Evolutionary conservation across 2,797 vertebrate genomes (phyloP), one percentile per base, ranked within the genome.

Genomic region (Acomys russatus): DNA sequence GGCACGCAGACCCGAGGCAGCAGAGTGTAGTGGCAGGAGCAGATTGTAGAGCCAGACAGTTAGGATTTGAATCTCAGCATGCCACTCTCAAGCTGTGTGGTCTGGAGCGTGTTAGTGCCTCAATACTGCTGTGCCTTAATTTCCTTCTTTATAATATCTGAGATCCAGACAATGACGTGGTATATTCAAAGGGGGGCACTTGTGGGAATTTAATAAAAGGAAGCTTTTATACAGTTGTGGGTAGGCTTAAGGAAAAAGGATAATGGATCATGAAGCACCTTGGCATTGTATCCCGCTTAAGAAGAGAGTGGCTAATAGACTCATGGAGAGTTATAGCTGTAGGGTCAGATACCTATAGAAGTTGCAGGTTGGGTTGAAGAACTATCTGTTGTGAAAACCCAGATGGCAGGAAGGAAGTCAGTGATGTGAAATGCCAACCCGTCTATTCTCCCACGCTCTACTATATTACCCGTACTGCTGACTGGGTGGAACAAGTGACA

Each of bases 21-120:
- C 70, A 35, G 9, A n/a, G 44, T 33, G 6, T 56, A 73, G 74
- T 77, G 78, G 22, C 68, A n/a, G 73, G 78, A 92, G 51, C 80
- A 96, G 90, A 86, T 23, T 88, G 54, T 61, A 54, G 70, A 93
- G 30, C 23, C 85, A 66, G 77, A 44, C 54, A 78, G 38, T 73
- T 12, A 59, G 51, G n/a, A 71, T 94, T 28, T 83, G 63, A 90
- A 63, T 73, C 35, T 63, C 82, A 83, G 1, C 4, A 20, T 71
- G 70, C 6, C 15, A 14, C n/a, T 73, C 51, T 28, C 61, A 61
- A 56, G 25, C 23, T 79, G 28, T 59, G 17, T 74, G 44, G 86
- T 38, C 64, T 84, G 64, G 3, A n/a, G 3, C 49, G 14, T 92
- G 6, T 4, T 76, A 73, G 66, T 66, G 70, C 92, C 30, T 74